Conservation (phyloP, 2,888 invertebrate genomes). For the Atethmia centrago region DNA sequence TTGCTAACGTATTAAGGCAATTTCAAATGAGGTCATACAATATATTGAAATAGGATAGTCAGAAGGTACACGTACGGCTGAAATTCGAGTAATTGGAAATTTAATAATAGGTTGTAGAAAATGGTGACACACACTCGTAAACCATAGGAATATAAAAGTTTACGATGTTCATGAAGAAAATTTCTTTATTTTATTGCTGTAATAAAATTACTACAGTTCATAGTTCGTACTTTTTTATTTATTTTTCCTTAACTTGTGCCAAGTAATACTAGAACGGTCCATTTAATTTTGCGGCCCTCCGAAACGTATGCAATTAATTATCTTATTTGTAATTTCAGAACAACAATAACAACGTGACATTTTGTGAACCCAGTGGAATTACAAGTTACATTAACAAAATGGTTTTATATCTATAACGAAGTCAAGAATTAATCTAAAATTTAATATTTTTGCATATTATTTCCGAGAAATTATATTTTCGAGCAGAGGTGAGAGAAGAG, state of each 20-base stretch:
- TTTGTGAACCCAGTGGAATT: neutral
- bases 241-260: constrained; percentile 58
- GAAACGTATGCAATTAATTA: constrained; percentile 45
- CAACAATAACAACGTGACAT: constrained; percentile 34
- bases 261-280: constrained; percentile 30
- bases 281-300: constrained; percentile 35
- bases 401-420: constrained; percentile 6
- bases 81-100: constrained; percentile 58
- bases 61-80: neutral
- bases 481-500: too few species aligned
- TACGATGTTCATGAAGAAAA: constrained; percentile 69
- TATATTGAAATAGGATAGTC: neutral
- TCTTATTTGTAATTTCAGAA: constrained; percentile 44
- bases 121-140: constrained; percentile 73
- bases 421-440: constrained; percentile 15
- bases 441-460: neutral
- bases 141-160: constrained; percentile 70
- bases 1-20: neutral
- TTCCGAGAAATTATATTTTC: neutral
- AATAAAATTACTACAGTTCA: constrained; percentile 74
- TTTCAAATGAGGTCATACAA: neutral
- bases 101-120: constrained; percentile 62
- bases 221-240: constrained; percentile 64
- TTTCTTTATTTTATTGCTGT: constrained; percentile 75
- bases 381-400: constrained; percentile 3